Base-by-base conservation (phyloP, 2,113 vertebrate species). In the Gorsachius goisagi region DNA sequence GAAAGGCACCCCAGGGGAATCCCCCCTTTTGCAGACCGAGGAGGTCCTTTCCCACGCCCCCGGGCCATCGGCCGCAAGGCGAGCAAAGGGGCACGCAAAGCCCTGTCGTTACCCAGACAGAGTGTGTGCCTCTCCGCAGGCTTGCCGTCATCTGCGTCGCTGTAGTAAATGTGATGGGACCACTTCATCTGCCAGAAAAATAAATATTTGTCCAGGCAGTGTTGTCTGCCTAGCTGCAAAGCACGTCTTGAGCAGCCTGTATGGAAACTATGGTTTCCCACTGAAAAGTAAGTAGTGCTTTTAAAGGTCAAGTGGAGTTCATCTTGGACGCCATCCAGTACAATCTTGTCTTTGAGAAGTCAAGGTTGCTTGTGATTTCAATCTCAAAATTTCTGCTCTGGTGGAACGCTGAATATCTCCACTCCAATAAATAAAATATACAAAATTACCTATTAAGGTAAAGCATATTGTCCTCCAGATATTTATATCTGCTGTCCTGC, bases 361-460 rank as follows among this genome's bases (percentile, higher is more conserved):
- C 86, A 64, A 90, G 60, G 64, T 92, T 82, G 49, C 84, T 88
- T 2, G 1, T 84, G 37, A 69, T 95, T 93, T 92, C 80, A 79
- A 3, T 53, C 69, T 53, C 64, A 78, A 89, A 84, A 58, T 78
- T 89, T 81, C 60, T 94, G 37, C 83, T 84, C 21, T 67, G 49
- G 20, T 90, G 56, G 37, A 82, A 67, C 1, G 1, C 49, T 60
- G 60, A 80, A 18, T 87, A 66, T 75, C 66, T 62, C 35, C 9
- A 1, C 52, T 78, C 69, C 66, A 85, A 55, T 85, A 95, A 93
- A 94, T 92, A 90, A 96, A 92, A 93, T 75, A 82, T 0, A 41
- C 83, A 71, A 86, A 90, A 94, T 97, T 91, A 95, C 96, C 94
- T 94, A 95, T 96, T 97, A 96, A 93, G 95, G 95, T 96, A 97